These are phyloP conservation scores for Teleopsis dalmanni DNA, from an alignment of 1,140 invertebrate genomes.

Conservation along the genomic window DNA sequence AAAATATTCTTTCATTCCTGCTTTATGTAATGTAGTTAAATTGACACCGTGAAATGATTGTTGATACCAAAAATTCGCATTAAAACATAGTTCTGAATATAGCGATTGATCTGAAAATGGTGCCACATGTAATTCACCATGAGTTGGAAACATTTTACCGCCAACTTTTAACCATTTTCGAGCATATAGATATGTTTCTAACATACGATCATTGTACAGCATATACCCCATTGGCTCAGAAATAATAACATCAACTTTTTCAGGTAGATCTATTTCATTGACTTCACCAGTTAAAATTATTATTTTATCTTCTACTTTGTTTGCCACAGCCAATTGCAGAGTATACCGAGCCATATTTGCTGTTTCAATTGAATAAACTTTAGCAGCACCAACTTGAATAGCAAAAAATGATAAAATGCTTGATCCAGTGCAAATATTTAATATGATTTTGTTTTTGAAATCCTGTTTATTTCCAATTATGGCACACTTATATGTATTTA, in stretches of 20 bases:
- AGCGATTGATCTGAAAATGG: conserved; percentile 97
- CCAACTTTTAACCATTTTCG: conserved; percentile 94
- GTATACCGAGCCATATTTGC: conserved; percentile 97
- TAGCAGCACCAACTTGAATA: conserved; percentile 91
- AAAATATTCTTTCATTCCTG: conserved; percentile 96
- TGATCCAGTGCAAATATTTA: conserved; percentile 95
- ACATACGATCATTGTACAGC: conserved; percentile 98
- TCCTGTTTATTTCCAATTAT: conserved; percentile 90
- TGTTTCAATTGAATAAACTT: conserved; percentile 97
- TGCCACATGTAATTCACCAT: conserved; percentile 95
- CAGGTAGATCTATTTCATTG: conserved; percentile 93
- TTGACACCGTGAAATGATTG: conserved; percentile 98
- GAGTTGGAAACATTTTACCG: conserved; percentile 93
- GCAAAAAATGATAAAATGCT: conserved; percentile 99
- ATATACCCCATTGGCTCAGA: conserved; percentile 99
- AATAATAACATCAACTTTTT: conserved; percentile 94
- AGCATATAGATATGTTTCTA: conserved; percentile 97
- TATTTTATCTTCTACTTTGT: conserved; percentile 80
- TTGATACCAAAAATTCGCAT: conserved; percentile 99
- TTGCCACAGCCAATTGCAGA: conserved; percentile 82
- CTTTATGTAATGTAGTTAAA: conserved; percentile 78
- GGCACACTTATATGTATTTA: conserved; percentile 95
- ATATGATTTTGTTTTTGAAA: conserved; percentile 85
- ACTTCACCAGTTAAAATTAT: conserved; percentile 95
- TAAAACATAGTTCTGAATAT: conserved; percentile 97